phyloP scores from a whole-genome alignment of 2,888 invertebrate species.

The Lamellibrachia satsuma region DNA sequence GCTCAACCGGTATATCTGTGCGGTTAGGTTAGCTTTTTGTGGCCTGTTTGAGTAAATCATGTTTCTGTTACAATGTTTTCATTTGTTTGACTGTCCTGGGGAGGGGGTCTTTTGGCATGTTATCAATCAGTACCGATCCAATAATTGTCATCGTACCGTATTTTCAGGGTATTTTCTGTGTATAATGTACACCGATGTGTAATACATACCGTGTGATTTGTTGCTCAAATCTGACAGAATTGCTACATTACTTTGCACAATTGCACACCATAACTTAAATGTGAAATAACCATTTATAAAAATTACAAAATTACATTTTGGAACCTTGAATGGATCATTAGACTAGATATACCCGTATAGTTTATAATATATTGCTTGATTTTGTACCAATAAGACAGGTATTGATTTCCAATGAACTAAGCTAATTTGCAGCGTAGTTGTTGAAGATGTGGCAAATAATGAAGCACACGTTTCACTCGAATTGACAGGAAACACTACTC shows the following conservation, averaged over 20 bases:
- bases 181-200: neutral
- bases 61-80: neutral
- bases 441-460: neutral
- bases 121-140: neutral
- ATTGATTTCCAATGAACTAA: neutral
- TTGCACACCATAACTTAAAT: neutral
- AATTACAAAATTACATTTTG: no score
- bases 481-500: neutral
- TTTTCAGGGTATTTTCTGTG: neutral
- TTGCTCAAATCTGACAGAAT: neutral
- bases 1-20: neutral
- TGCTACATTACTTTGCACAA: neutral
- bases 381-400: neutral
- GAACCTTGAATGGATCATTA: no score
- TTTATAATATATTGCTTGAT: neutral
- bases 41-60: neutral
- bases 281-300: no score
- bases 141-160: neutral
- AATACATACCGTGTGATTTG: no score
- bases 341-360: no score
- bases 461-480: neutral
- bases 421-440: neutral
- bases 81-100: neutral
- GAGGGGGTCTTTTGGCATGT: neutral
- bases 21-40: neutral